phyloP scores from a whole-genome alignment of 1,140 invertebrate genomes.

The Euura lappo region DNA sequence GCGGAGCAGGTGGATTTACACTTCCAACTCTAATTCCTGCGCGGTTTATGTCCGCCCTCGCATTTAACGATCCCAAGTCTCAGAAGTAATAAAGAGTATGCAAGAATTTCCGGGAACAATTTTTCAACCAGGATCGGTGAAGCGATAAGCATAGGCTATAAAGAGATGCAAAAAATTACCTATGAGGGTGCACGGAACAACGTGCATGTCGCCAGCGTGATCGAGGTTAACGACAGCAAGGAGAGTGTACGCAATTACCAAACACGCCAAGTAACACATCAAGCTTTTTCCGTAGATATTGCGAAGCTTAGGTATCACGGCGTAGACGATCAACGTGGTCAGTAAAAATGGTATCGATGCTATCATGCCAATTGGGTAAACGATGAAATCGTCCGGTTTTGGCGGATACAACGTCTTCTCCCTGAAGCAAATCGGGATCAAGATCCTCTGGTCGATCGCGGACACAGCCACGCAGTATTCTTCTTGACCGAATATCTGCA shows the following conservation, averaged over 20 bases:
- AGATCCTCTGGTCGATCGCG: not conserved
- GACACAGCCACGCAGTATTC: constrained; percentile 32
- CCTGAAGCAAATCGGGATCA: not conserved
- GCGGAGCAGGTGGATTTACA: too few relatives aligned
- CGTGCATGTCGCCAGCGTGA: not conserved
- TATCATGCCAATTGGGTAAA: constrained; percentile 57
- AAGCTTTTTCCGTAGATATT: constrained; percentile 72
- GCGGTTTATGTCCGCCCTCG: too few relatives aligned
- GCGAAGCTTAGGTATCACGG: constrained; percentile 66
- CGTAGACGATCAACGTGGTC: constrained; percentile 70
- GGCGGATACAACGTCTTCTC: not conserved
- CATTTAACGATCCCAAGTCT: too few relatives aligned
- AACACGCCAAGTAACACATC: constrained; percentile 67
- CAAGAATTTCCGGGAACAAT: too few relatives aligned
- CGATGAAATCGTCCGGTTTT: not conserved
- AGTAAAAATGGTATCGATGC: constrained; percentile 71
- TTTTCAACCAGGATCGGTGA: too few relatives aligned
- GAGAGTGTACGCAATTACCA: constrained; percentile 64
- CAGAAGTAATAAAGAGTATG: too few relatives aligned
- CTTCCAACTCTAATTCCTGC: too few relatives aligned
- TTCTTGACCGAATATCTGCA: constrained; percentile 10
- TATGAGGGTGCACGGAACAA: constrained; percentile 15
- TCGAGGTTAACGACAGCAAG: constrained; percentile 63
- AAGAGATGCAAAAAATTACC: constrained; percentile 10
- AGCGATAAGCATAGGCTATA: too few relatives aligned